Evolutionary conservation across 2,113 vertebrate genomes (phyloP), one percentile per base, ranked within the genome.

Genomic region (Regulus satrapa): DNA sequence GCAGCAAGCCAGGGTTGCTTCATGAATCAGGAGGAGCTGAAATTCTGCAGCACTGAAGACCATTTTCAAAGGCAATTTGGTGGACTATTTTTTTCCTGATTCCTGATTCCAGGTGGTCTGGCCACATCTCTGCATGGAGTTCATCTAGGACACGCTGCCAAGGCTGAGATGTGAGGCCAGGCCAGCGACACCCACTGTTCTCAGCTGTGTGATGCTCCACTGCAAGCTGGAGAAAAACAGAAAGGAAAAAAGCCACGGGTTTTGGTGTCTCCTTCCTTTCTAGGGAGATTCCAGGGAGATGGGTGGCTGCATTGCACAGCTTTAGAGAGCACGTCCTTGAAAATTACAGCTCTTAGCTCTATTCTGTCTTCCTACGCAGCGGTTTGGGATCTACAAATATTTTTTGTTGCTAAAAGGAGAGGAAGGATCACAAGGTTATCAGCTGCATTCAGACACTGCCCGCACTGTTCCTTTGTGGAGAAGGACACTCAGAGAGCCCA

Each of bases 21-120:
- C 55, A 63, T 94, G 82, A 90, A 93, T 92, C 91, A 91, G 24
- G 31, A 72, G 45, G 54, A 93, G 56, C 18, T 92, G 92, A 72
- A 94, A 82, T 85, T 71, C 75, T 94, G 41, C 89, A 79, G 18
- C 46, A 49, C 46, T 36, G 26, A 91, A 83, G 43, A 18, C 40
- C 29, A 48, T 94, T 96, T 94, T 59, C 74, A 91, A 64, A 77
- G 78, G 78, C 52, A 73, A 76, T 89, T 64, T 92, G 3, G 0
- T 29, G 31, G 56, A 63, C 21, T 31, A 7, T 58, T 86, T 75
- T 83, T 79, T 73, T 55, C 10, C 68, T 40, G 80, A 87, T 73
- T 55, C 10, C 68, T 40, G 80, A 87, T 90, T 96, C 73, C 46
- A 85, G 56, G 40, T 54, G 40, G 64, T 41, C 63, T 72, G 51